Conservation (phyloP, 2,888 invertebrate species). For the Drosophila emarginata region DNA sequence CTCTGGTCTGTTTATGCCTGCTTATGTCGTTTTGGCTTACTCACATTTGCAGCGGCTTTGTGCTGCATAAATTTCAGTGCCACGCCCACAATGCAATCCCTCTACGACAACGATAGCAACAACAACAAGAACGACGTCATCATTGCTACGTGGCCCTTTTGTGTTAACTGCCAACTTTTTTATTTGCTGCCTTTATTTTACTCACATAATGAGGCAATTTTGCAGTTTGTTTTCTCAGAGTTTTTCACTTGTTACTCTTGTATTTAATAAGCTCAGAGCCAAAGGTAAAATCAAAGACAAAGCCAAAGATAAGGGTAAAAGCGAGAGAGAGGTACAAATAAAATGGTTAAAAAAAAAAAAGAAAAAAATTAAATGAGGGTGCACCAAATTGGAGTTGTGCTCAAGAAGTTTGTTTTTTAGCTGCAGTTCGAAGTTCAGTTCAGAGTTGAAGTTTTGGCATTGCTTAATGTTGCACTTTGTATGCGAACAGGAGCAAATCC, state of each 20-base stretch:
- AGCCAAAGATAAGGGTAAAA: background rate
- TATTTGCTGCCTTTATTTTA: constrained; percentile 49
- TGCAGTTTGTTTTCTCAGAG: constrained; percentile 38
- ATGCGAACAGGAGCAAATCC: constrained; percentile 57
- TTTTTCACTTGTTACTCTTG: constrained; percentile 50
- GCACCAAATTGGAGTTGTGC: constrained; percentile 11
- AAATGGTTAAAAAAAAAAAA: background rate
- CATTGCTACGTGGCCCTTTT: constrained; percentile 57
- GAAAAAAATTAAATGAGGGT: background rate
- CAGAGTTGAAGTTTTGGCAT: constrained; percentile 1
- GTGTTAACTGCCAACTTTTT: constrained; percentile 69
- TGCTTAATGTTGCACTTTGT: constrained; percentile 57
- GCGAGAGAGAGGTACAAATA: background rate
- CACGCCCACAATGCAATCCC: constrained; percentile 38
- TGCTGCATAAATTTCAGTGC: constrained; percentile 66
- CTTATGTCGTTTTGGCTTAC: constrained; percentile 76
- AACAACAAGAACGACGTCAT: background rate
- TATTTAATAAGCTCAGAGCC: constrained; percentile 44
- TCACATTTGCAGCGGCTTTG: constrained; percentile 74
- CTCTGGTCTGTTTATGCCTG: constrained; percentile 67
- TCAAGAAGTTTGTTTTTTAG: constrained; percentile 5
- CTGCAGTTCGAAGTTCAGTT: no score
- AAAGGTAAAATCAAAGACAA: constrained; percentile 2
- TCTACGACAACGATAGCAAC: background rate
- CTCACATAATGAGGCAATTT: constrained; percentile 71